Conservation (phyloP, 92 coral and sea anemone genomes). For the Isaurus tuberculatus region DNA sequence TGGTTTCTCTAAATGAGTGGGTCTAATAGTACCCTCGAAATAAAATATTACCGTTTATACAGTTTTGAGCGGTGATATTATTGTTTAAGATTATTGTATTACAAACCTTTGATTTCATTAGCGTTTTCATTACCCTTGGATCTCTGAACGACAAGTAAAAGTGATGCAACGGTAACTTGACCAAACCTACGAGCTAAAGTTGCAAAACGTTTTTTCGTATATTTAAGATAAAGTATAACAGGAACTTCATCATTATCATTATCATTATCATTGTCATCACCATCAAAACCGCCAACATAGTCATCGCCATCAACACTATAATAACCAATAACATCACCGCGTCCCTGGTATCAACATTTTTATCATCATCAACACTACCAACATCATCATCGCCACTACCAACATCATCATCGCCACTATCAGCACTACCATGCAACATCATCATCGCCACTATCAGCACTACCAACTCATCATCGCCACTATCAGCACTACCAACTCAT, state of each 20-base stretch:
- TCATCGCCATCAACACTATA: neutral
- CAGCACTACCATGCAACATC: no score
- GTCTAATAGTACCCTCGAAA: no score
- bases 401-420: neutral
- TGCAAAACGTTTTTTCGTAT: neutral
- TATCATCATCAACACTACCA: neutral
- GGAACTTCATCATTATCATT: neutral
- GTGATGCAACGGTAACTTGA: conserved; percentile 92
- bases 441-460: no score
- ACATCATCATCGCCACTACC: neutral
- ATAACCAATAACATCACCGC: neutral
- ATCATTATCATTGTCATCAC: neutral
- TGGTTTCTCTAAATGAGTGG: no score
- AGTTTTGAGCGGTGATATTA: no score
- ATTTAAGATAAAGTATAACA: neutral
- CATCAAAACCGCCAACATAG: neutral
- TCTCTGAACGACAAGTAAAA: conserved; percentile 93
- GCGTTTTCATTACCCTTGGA: conserved; percentile 81
- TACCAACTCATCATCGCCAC: no score
- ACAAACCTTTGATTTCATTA: conserved; percentile 92
- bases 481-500: no score
- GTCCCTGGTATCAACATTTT: neutral
- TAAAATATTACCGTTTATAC: no score
- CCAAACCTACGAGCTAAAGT: conserved; percentile 90
- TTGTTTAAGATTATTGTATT: neutral